These are phyloP conservation scores for Spizaetus ornatus DNA, from an alignment of 2,113 vertebrate species.

Conservation along the genomic window DNA sequence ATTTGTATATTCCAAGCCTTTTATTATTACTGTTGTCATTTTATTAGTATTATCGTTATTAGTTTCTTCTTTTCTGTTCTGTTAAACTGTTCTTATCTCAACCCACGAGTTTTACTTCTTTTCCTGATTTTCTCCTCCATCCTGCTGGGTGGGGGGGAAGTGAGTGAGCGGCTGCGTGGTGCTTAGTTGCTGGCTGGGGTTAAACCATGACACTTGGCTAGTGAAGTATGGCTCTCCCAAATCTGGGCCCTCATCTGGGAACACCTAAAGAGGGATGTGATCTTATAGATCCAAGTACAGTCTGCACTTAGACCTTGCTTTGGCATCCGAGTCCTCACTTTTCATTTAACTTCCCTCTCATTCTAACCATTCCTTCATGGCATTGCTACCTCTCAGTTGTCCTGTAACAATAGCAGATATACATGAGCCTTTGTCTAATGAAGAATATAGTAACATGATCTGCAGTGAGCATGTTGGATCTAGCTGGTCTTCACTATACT, in stretches of 20 bases:
- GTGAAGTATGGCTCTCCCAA: not conserved
- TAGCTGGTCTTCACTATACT: not conserved
- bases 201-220: not conserved
- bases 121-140: no score
- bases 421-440: not conserved
- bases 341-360: not conserved
- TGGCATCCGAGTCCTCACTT: not conserved
- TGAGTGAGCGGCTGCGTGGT: no score
- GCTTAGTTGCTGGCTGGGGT: no score
- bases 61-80: no score
- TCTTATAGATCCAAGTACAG: not conserved
- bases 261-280: not conserved
- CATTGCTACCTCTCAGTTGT: not conserved
- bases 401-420: not conserved
- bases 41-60: no score
- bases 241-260: not conserved
- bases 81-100: no score
- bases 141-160: no score
- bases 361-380: not conserved
- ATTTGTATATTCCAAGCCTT: no score
- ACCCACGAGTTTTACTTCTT: no score
- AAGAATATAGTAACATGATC: not conserved
- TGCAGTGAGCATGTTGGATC: not conserved
- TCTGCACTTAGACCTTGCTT: not conserved
- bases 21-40: no score